Base-by-base conservation (phyloP, 2,113 vertebrate species). In the Phyllopteryx taeniolatus region DNA sequence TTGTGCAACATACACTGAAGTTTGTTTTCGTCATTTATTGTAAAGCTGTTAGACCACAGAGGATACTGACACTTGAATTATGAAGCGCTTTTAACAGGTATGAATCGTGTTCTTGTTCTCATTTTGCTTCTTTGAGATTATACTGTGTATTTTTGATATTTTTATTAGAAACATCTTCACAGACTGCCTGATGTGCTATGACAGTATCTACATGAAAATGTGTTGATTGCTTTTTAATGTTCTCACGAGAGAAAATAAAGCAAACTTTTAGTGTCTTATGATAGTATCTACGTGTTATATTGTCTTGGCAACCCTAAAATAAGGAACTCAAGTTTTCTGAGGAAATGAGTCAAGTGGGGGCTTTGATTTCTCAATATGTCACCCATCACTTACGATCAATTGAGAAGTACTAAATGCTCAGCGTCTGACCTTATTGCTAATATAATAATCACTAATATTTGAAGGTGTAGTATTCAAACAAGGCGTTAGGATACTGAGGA, bases 291-390 rank as follows among this genome's bases (percentile, higher is more conserved):
- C 20, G 15, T 19, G 53, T 56, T 56, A 12, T 42, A 15, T 49
- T 44, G 35, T 43, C 5, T 0, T 73, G 66, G 20, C 19, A 47
- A 35, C 70, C 77, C 13, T 60, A 1, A 70, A 90, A 91, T 72
- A 74, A 82, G 90, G 90, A 92, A 92, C 86, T 83, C 8, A 11
- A 53, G 14, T 68, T 2, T 0, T 19, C 71, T 79, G 84, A 78
- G 89, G 89, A 92, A 91, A 88, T 92, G 92, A 35, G 81, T 84
- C 82, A 90, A 91, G 68, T 53, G 57, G 59, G 71, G 61, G 53
- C 44, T n/a, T 42, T 11, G 71, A 79, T 90, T 85, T 87, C 79
- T 74, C 80, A 91, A 88, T 67, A 68, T n/a, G 27, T 61, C 67
- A 12, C 13, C 27, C 42, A 59, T 65, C 42, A 0, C 62, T 73